phyloP scores from a whole-genome alignment of 2,113 vertebrate genomes.

The Scomber japonicus region DNA sequence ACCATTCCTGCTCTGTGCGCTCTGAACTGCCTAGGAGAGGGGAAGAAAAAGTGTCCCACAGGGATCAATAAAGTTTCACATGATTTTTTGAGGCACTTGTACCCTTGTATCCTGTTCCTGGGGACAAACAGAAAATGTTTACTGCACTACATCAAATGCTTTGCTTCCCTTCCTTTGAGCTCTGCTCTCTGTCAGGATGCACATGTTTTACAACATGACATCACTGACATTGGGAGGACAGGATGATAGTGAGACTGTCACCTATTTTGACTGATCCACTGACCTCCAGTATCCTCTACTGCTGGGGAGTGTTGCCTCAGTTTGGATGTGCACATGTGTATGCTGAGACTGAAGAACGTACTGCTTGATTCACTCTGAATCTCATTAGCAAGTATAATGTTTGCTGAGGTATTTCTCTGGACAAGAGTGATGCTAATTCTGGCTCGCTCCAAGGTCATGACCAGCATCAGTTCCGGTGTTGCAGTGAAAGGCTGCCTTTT shows the following conservation, averaged over 20 bases:
- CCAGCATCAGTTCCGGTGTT: slow-evolving; percentile 23
- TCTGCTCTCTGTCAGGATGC: slow-evolving; percentile 41
- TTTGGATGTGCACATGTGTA: background rate
- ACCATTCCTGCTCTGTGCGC: background rate
- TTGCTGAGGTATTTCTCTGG: slow-evolving; percentile 31
- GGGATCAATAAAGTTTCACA: slow-evolving; percentile 37
- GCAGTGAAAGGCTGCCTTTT: background rate
- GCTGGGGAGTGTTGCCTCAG: background rate
- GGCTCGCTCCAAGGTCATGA: slow-evolving; percentile 16
- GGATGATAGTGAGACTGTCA: slow-evolving; percentile 29
- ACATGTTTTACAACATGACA: slow-evolving; percentile 40
- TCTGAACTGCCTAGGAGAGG: slow-evolving; percentile 19
- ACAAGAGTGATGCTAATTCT: slow-evolving; percentile 6
- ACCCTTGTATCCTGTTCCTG: slow-evolving; percentile 34
- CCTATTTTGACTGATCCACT: slow-evolving; percentile 29
- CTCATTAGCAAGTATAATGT: slow-evolving; percentile 41
- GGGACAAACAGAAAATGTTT: slow-evolving; percentile 41
- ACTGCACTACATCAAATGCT: background rate
- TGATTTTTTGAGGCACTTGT: slow-evolving; percentile 30
- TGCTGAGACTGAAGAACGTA: background rate
- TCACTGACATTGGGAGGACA: slow-evolving; percentile 31
- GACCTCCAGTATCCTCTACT: slow-evolving; percentile 30
- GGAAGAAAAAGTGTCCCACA: background rate
- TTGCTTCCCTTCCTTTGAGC: slow-evolving; percentile 32
- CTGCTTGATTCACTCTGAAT: slow-evolving; percentile 39